These are phyloP conservation scores for Toxotes jaculatrix DNA, from an alignment of 2,113 vertebrate species.

Conservation along the genomic window DNA sequence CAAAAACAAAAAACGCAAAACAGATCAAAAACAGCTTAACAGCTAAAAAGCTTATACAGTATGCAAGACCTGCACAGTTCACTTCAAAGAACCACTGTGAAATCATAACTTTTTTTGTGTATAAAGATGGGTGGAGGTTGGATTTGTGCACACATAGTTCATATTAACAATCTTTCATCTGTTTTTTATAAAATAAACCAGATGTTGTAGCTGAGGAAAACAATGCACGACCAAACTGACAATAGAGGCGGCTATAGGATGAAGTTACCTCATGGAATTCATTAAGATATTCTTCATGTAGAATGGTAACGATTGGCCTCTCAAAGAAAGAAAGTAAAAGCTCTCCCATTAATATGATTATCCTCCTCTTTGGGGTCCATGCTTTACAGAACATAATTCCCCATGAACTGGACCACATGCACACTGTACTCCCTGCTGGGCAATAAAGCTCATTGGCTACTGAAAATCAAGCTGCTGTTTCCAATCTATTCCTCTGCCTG, in stretches of 20 bases:
- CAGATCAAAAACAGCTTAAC: background rate
- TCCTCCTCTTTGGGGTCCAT: constrained; percentile 40
- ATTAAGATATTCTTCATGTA: constrained; percentile 45
- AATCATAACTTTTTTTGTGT: constrained; percentile 15
- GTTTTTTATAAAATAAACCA: constrained; percentile 65
- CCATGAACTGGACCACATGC: constrained; percentile 2
- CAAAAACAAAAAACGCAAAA: background rate
- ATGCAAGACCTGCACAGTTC: background rate
- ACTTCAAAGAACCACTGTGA: constrained; percentile 32
- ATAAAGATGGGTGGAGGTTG: constrained; percentile 34
- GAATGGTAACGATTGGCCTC: background rate
- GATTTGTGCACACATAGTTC: constrained; percentile 41
- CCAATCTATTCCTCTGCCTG: constrained; percentile 45
- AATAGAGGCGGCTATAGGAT: constrained; percentile 11
- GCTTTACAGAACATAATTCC: constrained; percentile 32
- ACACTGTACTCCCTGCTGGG: constrained; percentile 45
- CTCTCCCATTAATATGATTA: constrained; percentile 55
- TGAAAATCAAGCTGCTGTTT: constrained; percentile 69
- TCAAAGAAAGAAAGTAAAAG: constrained; percentile 35
- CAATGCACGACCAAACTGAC: constrained; percentile 22
- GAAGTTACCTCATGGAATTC: constrained; percentile 52
- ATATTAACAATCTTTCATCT: constrained; percentile 74
- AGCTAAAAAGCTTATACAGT: background rate
- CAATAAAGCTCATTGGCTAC: constrained; percentile 70
- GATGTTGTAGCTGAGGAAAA: constrained; percentile 51